Conservation (phyloP, 2,113 vertebrate genomes). For the Solea senegalensis region DNA sequence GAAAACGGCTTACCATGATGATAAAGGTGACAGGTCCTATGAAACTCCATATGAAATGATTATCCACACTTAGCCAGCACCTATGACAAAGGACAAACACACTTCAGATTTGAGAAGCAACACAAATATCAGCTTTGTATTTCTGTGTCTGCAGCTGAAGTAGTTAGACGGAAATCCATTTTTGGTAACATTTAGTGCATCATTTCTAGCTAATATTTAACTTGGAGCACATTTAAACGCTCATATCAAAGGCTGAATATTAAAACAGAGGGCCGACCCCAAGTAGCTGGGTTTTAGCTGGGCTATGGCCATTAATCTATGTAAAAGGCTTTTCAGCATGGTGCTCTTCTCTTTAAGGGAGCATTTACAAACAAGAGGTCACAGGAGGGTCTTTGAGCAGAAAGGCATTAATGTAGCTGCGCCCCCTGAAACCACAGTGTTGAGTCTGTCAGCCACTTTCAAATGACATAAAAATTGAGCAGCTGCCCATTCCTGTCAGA, state of each 20-base stretch:
- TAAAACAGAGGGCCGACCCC: constrained; percentile 29
- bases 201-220: constrained; percentile 48
- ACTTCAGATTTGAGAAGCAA: constrained; percentile 22
- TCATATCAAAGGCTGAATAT: constrained; percentile 17
- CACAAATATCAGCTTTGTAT: neutral
- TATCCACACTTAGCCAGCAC: constrained; percentile 98
- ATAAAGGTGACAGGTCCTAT: constrained; percentile 98
- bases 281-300: constrained; percentile 49
- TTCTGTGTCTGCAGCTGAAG: neutral
- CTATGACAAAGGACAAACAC: constrained; percentile 75
- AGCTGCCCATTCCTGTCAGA: constrained; percentile 62
- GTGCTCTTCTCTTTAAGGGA: constrained; percentile 79
- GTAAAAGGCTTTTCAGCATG: constrained; percentile 78
- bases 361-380: constrained; percentile 81
- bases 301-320: constrained; percentile 78
- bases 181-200: constrained; percentile 7
- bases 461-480: constrained; percentile 81
- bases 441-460: constrained; percentile 85
- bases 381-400: constrained; percentile 84
- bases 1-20: constrained; percentile 91
- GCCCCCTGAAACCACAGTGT: constrained; percentile 81
- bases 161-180: neutral
- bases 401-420: constrained; percentile 85
- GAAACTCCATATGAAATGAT: constrained; percentile 99
- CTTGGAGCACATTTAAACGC: constrained; percentile 1